Percentiles rank a stretch among this genome's conserved stretches.
phyloP scores from a whole-genome alignment of 2,797 vertebrate species.

The Syngnathus rostellatus region DNA sequence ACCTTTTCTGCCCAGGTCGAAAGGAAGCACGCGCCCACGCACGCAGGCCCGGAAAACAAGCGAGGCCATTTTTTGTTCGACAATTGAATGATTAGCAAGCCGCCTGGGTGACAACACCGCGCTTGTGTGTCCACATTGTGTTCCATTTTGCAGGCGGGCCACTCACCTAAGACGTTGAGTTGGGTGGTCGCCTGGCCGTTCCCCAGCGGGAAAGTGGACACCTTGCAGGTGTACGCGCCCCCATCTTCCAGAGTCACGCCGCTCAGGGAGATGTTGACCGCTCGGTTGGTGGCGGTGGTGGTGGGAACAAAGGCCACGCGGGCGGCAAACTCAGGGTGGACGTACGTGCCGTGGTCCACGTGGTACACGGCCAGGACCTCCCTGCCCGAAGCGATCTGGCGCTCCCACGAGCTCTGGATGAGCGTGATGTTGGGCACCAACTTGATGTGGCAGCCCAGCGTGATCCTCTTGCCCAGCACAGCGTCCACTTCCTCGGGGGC shows the following conservation, averaged over 20 bases:
- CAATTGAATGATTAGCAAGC: neutral
- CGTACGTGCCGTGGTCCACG: slow-evolving; percentile 81
- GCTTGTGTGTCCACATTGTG: neutral
- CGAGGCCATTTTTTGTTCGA: too few relatives aligned
- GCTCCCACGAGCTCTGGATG: slow-evolving; percentile 94
- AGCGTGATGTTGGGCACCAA: slow-evolving; percentile 80
- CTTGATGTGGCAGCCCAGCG: slow-evolving; percentile 84
- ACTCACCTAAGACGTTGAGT: slow-evolving; percentile 86
- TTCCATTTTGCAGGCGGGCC: too few relatives aligned
- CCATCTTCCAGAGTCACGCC: slow-evolving; percentile 83
- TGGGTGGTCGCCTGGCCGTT: slow-evolving; percentile 81
- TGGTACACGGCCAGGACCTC: slow-evolving; percentile 88
- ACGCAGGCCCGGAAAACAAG: too few relatives aligned
- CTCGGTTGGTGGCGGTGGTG: slow-evolving; percentile 68
- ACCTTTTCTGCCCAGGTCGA: too few relatives aligned
- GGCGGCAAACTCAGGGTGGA: slow-evolving; percentile 76
- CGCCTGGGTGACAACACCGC: neutral
- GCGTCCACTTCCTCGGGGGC: slow-evolving; percentile 82
- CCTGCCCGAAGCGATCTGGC: slow-evolving; percentile 72
- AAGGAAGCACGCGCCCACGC: too few relatives aligned
- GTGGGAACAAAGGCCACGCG: slow-evolving; percentile 84
- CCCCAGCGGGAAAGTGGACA: slow-evolving; percentile 90
- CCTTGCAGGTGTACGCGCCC: slow-evolving; percentile 90
- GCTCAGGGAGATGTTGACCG: slow-evolving; percentile 83
- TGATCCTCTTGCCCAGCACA: slow-evolving; percentile 89